Percentiles rank a stretch among this genome's conserved stretches.
phyloP scores from a whole-genome alignment of 2,113 vertebrate genomes.

The Crocuta crocuta region DNA sequence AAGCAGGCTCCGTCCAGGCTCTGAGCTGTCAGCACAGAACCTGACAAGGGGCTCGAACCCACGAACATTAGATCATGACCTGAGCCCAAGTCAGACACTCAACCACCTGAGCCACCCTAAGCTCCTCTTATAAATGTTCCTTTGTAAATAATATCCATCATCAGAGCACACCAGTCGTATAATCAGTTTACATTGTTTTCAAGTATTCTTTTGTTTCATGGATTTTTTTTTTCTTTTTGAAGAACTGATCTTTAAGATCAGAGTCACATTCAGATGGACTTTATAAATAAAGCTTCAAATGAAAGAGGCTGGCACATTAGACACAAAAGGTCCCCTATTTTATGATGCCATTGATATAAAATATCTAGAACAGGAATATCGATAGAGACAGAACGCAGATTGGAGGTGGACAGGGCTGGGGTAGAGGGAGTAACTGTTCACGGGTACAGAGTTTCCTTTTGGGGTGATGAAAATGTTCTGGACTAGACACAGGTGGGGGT shows the following conservation, averaged over 20 bases:
- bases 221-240: conserved; percentile 6
- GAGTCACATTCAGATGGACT: conserved; percentile 50
- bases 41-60: too few species aligned
- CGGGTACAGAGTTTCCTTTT: background rate
- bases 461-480: background rate
- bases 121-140: background rate
- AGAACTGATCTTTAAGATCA: background rate
- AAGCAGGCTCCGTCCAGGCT: too few species aligned
- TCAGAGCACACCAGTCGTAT: background rate
- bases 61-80: too few species aligned
- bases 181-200: conserved; percentile 55
- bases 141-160: background rate
- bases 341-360: background rate
- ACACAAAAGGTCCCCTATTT: background rate
- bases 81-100: too few species aligned
- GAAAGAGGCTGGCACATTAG: background rate
- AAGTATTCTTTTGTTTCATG: conserved; percentile 4
- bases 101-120: background rate
- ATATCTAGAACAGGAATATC: background rate
- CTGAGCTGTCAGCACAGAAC: too few species aligned
- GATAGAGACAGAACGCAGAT: background rate
- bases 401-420: accelerated
- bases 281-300: conserved; percentile 57
- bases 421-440: accelerated
- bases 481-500: too few species aligned